Evolutionary conservation across 2,888 invertebrate genomes (phyloP).

Genomic region (Bembecia ichneumoniformis): DNA sequence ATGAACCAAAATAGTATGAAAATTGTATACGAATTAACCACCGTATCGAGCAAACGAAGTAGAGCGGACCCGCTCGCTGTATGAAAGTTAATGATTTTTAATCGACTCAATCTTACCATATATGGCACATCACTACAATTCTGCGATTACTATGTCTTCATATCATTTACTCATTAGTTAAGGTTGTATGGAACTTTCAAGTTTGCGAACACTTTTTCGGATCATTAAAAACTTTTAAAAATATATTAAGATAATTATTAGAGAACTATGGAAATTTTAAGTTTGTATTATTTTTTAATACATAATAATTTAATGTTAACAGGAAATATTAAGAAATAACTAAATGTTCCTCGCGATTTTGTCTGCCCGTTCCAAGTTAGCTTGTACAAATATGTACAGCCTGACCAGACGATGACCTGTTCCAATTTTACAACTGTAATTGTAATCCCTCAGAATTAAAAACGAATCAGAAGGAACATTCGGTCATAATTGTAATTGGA

Average conservation of each 20-base stretch:
- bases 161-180: conserved; percentile 9
- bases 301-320: too few species aligned
- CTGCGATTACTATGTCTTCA: conserved; percentile 1
- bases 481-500: too few species aligned
- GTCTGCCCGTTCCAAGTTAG: too few species aligned
- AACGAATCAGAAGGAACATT: too few species aligned
- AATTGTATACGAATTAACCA: not conserved
- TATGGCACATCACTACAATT: conserved; percentile 39
- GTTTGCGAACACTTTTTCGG: not conserved
- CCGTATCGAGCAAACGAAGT: conserved; percentile 15
- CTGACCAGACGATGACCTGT: too few species aligned
- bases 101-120: conserved; percentile 33
- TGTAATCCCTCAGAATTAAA: too few species aligned
- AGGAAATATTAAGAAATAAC: too few species aligned
- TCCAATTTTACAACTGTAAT: too few species aligned
- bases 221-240: conserved; percentile 1
- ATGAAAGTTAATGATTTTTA: conserved; percentile 59
- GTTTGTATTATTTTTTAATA: too few species aligned
- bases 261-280: not conserved
- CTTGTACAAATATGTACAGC: too few species aligned
- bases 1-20: not conserved
- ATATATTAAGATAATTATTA: not conserved
- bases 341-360: too few species aligned
- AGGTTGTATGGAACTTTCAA: not conserved
- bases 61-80: conserved; percentile 19